Base-by-base conservation (phyloP, 1,140 invertebrate species). In the Solenopsis invicta region DNA sequence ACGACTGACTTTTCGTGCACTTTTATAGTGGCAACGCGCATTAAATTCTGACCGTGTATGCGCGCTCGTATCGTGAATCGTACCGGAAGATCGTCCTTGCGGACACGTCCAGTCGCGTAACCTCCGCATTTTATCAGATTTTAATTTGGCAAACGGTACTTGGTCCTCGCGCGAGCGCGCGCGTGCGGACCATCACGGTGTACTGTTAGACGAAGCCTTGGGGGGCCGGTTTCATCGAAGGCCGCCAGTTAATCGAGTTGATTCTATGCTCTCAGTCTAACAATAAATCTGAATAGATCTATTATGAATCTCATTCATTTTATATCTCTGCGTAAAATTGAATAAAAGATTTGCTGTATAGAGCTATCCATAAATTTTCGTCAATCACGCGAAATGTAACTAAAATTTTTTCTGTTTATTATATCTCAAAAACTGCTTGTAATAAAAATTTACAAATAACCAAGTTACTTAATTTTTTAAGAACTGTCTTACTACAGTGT, bases 11-110 rank as follows among this genome's bases (percentile, higher is more conserved):
- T 18, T 34, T 54, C 16, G 66, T 59, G 18, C 41, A 12, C 80
- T 62, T 84, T 84, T 74, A 84, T 62, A 75, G 56, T 29, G 56
- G 75, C 41, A 34, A 50, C 21, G 59, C 12, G 13, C 34, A 88
- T 88, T 86, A 78, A 69, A 88, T 88, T 88, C 87, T 34, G 71
- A 3, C 64, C 71, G 81, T 81, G 72, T 77, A 72, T 72, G 62
- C 52, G 9, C 13, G 56, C 52, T 61, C 56, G 13, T 24, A 59
- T 24, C 45, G 18, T 48, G 48, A 50, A 84, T 80, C 59, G 64
- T 86, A 69, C 61, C 52, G 77, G 34, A 86, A 76, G 85, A 80
- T 85, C 62, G 71, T 82, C 66, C 78, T 71, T 74, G 66, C 24
- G 54, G 2, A 84, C 54, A 61, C 41, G 52, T 72, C 61, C 13